These are phyloP conservation scores for Phlogophora meticulosa DNA, from an alignment of 2,888 invertebrate species.

Conservation along the genomic window DNA sequence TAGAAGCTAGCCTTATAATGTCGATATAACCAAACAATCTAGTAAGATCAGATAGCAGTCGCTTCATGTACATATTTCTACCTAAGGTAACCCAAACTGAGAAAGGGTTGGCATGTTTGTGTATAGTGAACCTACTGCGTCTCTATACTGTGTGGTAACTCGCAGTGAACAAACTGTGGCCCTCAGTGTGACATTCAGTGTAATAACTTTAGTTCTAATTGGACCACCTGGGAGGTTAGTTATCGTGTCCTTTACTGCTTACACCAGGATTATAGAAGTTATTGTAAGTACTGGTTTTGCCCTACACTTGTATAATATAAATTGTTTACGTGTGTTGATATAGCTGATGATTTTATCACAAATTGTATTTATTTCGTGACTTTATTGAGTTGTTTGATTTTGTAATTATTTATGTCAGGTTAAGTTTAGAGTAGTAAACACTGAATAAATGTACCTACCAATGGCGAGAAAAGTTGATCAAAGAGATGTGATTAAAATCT, in stretches of 20 bases:
- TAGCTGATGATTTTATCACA: neutral
- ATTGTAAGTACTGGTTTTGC: constrained; percentile 9
- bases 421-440: too few species aligned
- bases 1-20: neutral
- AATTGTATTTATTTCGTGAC: too few species aligned
- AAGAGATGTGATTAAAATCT: too few species aligned
- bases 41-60: neutral
- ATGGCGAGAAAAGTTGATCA: too few species aligned
- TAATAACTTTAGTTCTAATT: constrained; percentile 39
- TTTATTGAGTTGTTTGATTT: too few species aligned
- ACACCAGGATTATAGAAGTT: neutral
- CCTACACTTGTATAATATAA: too few species aligned
- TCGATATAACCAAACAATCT: neutral
- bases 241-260: constrained; percentile 9
- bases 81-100: too few species aligned
- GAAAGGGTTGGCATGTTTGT: neutral
- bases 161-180: constrained; percentile 37
- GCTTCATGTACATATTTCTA: neutral
- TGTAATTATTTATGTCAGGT: too few species aligned
- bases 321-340: neutral
- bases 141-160: neutral
- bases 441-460: too few species aligned
- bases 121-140: constrained; percentile 15
- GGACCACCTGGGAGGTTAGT: constrained; percentile 34
- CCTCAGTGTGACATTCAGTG: constrained; percentile 55